phyloP scores from a whole-genome alignment of 1,140 invertebrate genomes.

The Tachypleus tridentatus region DNA sequence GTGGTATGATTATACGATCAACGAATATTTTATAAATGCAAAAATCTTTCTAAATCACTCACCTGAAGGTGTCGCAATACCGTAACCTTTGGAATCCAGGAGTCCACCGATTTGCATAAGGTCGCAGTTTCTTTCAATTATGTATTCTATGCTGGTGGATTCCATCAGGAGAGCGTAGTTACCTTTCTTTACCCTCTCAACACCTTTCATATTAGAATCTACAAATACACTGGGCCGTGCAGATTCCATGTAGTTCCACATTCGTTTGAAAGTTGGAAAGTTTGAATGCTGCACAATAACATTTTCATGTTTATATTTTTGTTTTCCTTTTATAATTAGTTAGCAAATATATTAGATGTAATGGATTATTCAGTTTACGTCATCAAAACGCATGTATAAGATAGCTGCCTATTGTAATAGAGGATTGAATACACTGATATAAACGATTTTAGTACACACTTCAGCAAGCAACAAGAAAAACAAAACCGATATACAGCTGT shows the following conservation, averaged over 20 bases:
- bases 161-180: slow-evolving; percentile 42
- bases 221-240: slow-evolving; percentile 41
- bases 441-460: too few species aligned
- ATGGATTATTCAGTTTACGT: background rate
- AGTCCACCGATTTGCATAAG: slow-evolving; percentile 38
- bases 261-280: slow-evolving; percentile 40
- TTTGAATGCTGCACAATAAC: slow-evolving; percentile 33
- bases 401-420: background rate
- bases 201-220: slow-evolving; percentile 35
- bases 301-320: background rate
- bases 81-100: slow-evolving; percentile 38
- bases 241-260: slow-evolving; percentile 41
- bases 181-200: slow-evolving; percentile 35
- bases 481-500: too few species aligned
- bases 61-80: slow-evolving; percentile 33
- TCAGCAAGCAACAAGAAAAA: too few species aligned
- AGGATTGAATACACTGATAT: too few species aligned
- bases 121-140: slow-evolving; percentile 35
- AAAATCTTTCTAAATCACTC: background rate
- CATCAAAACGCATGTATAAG: background rate
- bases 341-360: background rate
- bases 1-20: too few species aligned
- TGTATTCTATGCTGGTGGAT: slow-evolving; percentile 37
- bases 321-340: background rate
- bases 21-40: too few species aligned